A percentile compares a stretch with the other conserved stretches of the same genome.
Conservation (phyloP, 64 coral and sea anemone genomes). For the Montipora foliosa region DNA sequence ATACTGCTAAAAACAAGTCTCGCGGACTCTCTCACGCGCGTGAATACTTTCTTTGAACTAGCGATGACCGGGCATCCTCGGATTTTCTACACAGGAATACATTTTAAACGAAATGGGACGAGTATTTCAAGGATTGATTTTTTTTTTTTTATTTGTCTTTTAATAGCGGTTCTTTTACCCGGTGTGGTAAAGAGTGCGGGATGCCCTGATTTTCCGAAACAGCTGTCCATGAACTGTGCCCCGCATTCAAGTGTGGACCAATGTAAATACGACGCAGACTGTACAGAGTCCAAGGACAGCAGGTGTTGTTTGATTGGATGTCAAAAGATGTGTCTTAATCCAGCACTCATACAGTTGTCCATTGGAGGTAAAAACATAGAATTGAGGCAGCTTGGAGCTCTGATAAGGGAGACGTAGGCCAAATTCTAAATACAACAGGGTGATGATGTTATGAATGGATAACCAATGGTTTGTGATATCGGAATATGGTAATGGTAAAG, state of each 20-base stretch:
- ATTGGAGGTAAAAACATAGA: not conserved
- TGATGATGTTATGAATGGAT: no score
- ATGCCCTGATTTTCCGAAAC: constrained; percentile 8
- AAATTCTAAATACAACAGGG: no score
- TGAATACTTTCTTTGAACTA: no score
- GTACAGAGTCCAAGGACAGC: not conserved
- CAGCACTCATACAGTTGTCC: constrained; percentile 3
- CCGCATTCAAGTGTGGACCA: constrained; percentile 3
- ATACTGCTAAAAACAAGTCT: no score
- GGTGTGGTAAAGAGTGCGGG: not conserved
- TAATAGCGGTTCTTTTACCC: not conserved
- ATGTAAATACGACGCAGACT: constrained; percentile 13
- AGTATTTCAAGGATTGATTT: not conserved
- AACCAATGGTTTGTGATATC: no score
- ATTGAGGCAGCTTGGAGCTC: not conserved
- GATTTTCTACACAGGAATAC: no score
- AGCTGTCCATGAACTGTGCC: not conserved
- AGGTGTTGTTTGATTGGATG: constrained; percentile 87
- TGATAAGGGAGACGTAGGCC: no score
- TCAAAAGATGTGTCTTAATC: constrained; percentile 77
- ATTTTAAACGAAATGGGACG: no score
- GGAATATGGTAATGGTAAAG: no score
- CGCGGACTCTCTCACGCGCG: no score
- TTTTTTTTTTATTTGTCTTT: not conserved
- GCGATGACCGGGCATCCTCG: no score